These are phyloP conservation scores for Leistus spinibarbis DNA, from an alignment of 2,888 invertebrate species.

Conservation along the genomic window DNA sequence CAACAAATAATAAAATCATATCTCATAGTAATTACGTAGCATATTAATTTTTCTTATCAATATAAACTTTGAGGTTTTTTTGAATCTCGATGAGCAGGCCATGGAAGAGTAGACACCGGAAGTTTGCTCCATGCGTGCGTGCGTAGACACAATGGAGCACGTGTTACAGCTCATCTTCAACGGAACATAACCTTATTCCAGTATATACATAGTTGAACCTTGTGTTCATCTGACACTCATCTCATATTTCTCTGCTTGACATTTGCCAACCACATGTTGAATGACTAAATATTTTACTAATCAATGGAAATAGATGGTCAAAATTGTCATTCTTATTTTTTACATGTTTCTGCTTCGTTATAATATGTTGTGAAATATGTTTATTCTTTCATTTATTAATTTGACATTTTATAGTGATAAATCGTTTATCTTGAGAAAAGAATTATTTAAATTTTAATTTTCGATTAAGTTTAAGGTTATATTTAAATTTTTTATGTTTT, in stretches of 20 bases:
- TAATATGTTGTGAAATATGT: background rate
- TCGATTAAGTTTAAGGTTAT: background rate
- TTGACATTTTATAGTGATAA: too few relatives aligned
- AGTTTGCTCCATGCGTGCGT: conserved; percentile 1
- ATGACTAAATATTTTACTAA: background rate
- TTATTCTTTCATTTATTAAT: background rate
- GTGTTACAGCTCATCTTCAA: conserved; percentile 13
- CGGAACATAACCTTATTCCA: background rate
- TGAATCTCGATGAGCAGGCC: background rate
- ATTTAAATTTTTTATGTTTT: background rate
- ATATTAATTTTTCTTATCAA: background rate
- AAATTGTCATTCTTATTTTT: background rate
- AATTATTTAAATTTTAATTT: background rate
- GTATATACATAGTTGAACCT: background rate
- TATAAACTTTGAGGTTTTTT: background rate
- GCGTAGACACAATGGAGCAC: conserved; percentile 17
- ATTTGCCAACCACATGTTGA: conserved; percentile 4
- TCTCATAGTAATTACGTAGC: background rate
- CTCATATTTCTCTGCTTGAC: too few relatives aligned
- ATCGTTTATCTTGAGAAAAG: background rate
- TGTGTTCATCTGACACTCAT: too few relatives aligned
- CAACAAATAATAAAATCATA: too few relatives aligned
- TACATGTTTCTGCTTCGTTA: background rate
- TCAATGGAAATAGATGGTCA: background rate
- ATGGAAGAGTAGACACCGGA: conserved; percentile 9